These are phyloP conservation scores for Lasioglossum villosulum DNA, from an alignment of 2,888 invertebrate species.

Conservation along the genomic window DNA sequence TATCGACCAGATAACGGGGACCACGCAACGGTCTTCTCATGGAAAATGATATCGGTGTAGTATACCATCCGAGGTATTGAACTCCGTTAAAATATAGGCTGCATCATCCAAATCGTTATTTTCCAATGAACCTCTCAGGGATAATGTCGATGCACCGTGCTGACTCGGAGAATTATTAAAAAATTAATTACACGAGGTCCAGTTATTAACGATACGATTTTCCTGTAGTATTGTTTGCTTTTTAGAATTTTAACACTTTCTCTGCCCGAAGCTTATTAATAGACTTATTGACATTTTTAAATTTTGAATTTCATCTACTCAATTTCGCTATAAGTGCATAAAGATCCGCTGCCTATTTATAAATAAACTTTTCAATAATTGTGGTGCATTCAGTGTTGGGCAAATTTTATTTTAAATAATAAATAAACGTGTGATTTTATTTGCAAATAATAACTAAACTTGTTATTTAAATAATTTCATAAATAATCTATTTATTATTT, in stretches of 20 bases:
- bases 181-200: background rate
- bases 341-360: too few species aligned
- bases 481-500: too few species aligned
- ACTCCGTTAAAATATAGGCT: slow-evolving; percentile 14
- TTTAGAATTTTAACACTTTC: background rate
- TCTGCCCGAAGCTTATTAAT: too few species aligned
- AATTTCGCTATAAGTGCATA: too few species aligned
- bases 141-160: background rate
- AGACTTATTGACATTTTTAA: too few species aligned
- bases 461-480: too few species aligned
- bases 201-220: background rate
- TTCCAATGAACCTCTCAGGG: background rate
- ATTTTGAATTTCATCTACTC: too few species aligned
- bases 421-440: too few species aligned
- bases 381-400: too few species aligned
- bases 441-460: too few species aligned
- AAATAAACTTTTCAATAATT: background rate
- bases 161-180: background rate
- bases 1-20: slow-evolving; percentile 44
- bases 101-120: background rate
- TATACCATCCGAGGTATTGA: slow-evolving; percentile 24
- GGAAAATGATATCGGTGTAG: slow-evolving; percentile 16
- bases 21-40: slow-evolving; percentile 20
- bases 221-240: background rate
- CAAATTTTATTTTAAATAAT: too few species aligned